Evolutionary conservation across 2,888 invertebrate species (phyloP), one percentile per base, ranked within the genome.

Genomic region (Sceliomorpha sp.): DNA sequence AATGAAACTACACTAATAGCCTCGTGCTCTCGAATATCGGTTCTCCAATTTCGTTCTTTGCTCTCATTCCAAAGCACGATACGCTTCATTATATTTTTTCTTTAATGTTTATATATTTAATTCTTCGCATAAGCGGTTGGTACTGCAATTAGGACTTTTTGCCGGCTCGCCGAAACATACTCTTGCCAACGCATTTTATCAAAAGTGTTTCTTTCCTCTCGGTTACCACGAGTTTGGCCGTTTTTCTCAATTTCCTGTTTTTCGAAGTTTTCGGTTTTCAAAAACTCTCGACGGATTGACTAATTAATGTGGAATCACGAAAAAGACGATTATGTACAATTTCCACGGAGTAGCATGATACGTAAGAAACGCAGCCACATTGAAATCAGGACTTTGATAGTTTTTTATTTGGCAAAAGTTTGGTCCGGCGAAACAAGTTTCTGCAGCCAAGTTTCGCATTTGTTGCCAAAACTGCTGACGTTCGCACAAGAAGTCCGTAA

Each of bases 1-100:
- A 83, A 87, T 85, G 85, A 85, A 79, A 81, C 80, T 79, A 75
- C 78, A 78, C 81, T 83, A 85, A 85, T 85, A 84, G 82, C 79
- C 79, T 73, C 74, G 76, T 70, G 73, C 74, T 70, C 71, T 72
- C 68, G 64, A 56, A 63, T 66, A 76, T 76, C 76, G 73, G 63
- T 44, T 64, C 53, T 63, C 56, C 53, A 47, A 44, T 70, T 69
- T 62, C 70, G 62, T 58, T 58, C 51, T 9, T 31, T 47, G 12
- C 9, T 32, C 12, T 12, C 12, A 12, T 12, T 32, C 9, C 32
- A 32, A 32, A 32, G 9, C 8, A 32, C 32, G 32, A 32, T 32
- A 32, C 32, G 9, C 10, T 32, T 32, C 12, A 32, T 20, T 20
- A 20, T 20, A 20, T 20, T 20, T 20, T 20, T 20, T 20, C 3